Evolutionary conservation across 1,140 invertebrate species (phyloP), one percentile per base, ranked within the genome.

Genomic region (Nasonia giraulti): DNA sequence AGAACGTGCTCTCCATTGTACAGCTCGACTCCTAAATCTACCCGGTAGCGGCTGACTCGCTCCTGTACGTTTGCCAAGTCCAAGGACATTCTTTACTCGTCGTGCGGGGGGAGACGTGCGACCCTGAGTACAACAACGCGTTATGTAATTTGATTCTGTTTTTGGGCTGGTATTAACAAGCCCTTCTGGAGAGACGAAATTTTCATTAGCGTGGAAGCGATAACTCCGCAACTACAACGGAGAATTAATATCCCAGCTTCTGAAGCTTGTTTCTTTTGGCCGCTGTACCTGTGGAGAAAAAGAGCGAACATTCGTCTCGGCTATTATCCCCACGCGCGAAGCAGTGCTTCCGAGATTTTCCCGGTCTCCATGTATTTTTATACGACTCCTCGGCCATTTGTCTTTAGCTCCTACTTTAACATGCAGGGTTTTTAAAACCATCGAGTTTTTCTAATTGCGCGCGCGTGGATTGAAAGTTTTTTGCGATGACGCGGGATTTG

Each of bases 11-110:
- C 17, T 14, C 50, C 50, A 55, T 20, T 55, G 50, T 55, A 17
- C 17, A n/a, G 17, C 55, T 62, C 4, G 55, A 62, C 37, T 40
- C 10, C 20, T 76, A 76, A 76, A 76, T 76, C 75, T 76, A 14
- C 20, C 44, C 1, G 50, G 4, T 11, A 33, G 40, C 20, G 37
- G 20, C 17, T 23, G n/a, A 23, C 23, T 47, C 44, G 44, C 4
- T 76, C 75, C 8, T 76, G 44, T 76, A 40, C 44, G n/a, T 40
- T 76, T 76, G 75, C 75, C 75, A 76, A 76, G 8, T 76, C 20
- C 44, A 50, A 27, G 23, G n/a, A 50, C 37, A 76, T 76, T 50
- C 75, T 76, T 76, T 50, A 50, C 12, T 50, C n/a, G 6, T 23
- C 5, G 27, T 27, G 27, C 27, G 27, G 27, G 27, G 27, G 68